phyloP scores from a whole-genome alignment of 2,888 invertebrate genomes.

The Drosophila meridionalis region DNA sequence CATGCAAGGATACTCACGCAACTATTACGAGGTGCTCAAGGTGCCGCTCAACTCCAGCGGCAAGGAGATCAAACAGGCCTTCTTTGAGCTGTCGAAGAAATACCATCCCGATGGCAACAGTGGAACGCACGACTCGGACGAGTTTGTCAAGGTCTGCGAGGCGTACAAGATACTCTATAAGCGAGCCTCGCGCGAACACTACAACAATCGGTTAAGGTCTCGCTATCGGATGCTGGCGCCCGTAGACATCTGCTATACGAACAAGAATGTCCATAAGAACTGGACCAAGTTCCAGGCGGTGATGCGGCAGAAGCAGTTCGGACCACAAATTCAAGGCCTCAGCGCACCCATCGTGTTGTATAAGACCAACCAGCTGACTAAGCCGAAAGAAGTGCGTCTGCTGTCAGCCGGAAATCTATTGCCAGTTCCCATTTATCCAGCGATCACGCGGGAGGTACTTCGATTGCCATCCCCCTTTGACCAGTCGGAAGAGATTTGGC shows the following conservation, averaged over 20 bases:
- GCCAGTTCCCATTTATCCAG: neutral
- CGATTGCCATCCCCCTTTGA: neutral
- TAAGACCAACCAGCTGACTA: neutral
- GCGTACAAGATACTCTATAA: slow-evolving; percentile 54
- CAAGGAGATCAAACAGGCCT: slow-evolving; percentile 54
- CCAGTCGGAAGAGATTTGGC: neutral
- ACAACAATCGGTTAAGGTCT: slow-evolving; percentile 24
- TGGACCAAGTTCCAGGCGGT: slow-evolving; percentile 45
- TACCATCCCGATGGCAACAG: slow-evolving; percentile 60
- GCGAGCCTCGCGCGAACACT: slow-evolving; percentile 19
- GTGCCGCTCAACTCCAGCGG: slow-evolving; percentile 38
- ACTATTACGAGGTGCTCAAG: slow-evolving; percentile 60
- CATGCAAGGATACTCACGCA: slow-evolving; percentile 15
- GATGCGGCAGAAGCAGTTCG: slow-evolving; percentile 46
- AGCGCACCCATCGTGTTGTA: neutral
- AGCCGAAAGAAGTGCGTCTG: neutral
- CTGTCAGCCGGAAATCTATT: neutral
- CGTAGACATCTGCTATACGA: slow-evolving; percentile 14
- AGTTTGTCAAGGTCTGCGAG: slow-evolving; percentile 56
- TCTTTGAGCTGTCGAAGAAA: slow-evolving; percentile 56
- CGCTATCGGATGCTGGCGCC: neutral
- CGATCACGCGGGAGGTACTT: neutral
- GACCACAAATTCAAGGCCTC: slow-evolving; percentile 19
- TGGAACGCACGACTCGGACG: slow-evolving; percentile 26
- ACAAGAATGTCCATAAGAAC: slow-evolving; percentile 20